Percentiles rank a stretch among this genome's conserved stretches.
Conservation (phyloP, 2,888 invertebrate genomes). For the Baccha elongata region DNA sequence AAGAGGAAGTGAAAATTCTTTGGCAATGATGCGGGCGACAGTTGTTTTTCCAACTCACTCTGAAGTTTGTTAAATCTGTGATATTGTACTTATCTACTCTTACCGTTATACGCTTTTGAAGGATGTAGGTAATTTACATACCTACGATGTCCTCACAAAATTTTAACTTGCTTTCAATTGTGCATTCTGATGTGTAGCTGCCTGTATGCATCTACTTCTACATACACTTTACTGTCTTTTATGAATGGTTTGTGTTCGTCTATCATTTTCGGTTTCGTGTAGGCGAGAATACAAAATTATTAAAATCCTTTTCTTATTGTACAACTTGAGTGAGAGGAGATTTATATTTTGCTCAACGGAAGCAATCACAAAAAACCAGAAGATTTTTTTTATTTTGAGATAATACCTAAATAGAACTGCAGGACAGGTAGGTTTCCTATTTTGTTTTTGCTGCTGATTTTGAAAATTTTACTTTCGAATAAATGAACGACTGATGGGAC, state of each 20-base stretch:
- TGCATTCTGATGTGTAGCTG: too few relatives aligned
- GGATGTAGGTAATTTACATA: not conserved
- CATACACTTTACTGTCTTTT: too few relatives aligned
- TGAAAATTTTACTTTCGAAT: not conserved
- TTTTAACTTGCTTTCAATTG: not conserved
- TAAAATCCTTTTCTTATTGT: not conserved
- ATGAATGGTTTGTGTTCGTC: not conserved
- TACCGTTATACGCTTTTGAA: not conserved
- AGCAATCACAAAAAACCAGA: conserved; percentile 17
- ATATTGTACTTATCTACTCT: too few relatives aligned
- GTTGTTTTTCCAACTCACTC: not conserved
- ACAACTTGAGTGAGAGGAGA: not conserved
- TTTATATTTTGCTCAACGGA: conserved; percentile 19
- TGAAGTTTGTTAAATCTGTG: not conserved
- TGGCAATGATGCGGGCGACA: not conserved
- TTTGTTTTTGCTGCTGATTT: not conserved
- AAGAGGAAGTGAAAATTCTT: too few relatives aligned
- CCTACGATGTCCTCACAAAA: not conserved
- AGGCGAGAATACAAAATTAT: not conserved
- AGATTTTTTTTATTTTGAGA: conserved; percentile 12
- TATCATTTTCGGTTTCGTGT: not conserved
- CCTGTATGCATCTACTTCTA: too few relatives aligned
- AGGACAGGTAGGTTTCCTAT: not conserved
- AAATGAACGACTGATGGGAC: not conserved
- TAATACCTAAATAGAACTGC: not conserved